These are phyloP conservation scores for Cyprinodon diabolis DNA, from an alignment of 2,797 vertebrate species.

Conservation along the genomic window DNA sequence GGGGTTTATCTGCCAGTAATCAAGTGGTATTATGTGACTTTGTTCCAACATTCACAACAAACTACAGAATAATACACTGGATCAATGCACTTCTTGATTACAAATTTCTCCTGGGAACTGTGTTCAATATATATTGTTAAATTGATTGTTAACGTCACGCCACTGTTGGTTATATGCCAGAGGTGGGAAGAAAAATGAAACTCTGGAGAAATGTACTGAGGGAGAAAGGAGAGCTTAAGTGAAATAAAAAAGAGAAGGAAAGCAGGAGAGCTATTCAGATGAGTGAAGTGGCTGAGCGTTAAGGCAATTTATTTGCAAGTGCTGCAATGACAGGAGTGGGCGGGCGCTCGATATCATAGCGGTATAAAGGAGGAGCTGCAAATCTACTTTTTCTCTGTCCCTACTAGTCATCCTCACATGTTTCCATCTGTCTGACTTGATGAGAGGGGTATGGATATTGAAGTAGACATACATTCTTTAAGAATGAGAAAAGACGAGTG, in stretches of 20 bases:
- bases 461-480: conserved; percentile 20
- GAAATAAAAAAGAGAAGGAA: conserved; percentile 39
- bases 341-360: conserved; percentile 56
- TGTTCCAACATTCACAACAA: conserved; percentile 51
- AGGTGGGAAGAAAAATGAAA: conserved; percentile 60
- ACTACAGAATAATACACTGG: conserved; percentile 61
- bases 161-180: conserved; percentile 55
- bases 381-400: conserved; percentile 45
- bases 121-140: conserved; percentile 71
- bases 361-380: conserved; percentile 45
- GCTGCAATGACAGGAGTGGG: conserved; percentile 52
- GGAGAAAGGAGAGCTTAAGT: conserved; percentile 38
- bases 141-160: conserved; percentile 68
- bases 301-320: conserved; percentile 59
- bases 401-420: conserved; percentile 31
- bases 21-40: conserved; percentile 57
- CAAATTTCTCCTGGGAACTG: conserved; percentile 68
- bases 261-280: conserved; percentile 39
- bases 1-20: conserved; percentile 53
- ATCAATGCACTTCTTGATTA: conserved; percentile 71
- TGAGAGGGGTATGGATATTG: background rate
- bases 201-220: conserved; percentile 40
- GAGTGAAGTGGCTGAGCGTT: conserved; percentile 53
- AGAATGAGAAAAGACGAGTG: conserved; percentile 19
- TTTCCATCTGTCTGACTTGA: conserved; percentile 36